Evolutionary conservation across 2,113 vertebrate species (phyloP).

Genomic region (Narcine bancroftii): DNA sequence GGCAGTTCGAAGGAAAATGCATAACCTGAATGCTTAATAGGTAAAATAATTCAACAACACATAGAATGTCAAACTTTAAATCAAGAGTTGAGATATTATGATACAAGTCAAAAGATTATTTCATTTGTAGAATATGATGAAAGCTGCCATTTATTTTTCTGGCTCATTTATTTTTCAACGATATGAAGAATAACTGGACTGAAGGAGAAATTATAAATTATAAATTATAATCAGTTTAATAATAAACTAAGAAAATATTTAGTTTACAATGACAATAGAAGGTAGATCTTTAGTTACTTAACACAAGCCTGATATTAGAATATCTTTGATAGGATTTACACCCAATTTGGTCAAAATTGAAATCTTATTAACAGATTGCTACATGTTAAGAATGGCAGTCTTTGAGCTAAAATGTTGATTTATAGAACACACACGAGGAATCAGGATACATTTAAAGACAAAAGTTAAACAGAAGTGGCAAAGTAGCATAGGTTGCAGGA

Average conservation of each 20-base stretch:
- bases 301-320: neutral
- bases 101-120: neutral
- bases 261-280: neutral
- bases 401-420: neutral
- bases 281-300: neutral
- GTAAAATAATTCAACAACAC: neutral
- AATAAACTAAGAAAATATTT: conserved; percentile 1
- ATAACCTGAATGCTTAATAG: neutral
- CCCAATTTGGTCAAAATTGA: neutral
- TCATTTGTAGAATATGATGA: neutral
- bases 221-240: neutral
- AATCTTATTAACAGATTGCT: neutral
- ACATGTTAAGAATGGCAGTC: neutral
- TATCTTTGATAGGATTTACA: neutral
- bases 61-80: neutral
- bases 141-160: conserved; percentile 1
- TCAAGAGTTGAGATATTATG: neutral
- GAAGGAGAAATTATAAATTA: neutral
- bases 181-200: neutral
- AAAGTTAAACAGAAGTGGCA: neutral
- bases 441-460: neutral
- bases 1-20: neutral
- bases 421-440: neutral
- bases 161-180: neutral
- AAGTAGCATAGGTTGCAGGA: neutral